Base-by-base conservation (phyloP, 2,797 vertebrate genomes). In the Cyprinella venusta region DNA sequence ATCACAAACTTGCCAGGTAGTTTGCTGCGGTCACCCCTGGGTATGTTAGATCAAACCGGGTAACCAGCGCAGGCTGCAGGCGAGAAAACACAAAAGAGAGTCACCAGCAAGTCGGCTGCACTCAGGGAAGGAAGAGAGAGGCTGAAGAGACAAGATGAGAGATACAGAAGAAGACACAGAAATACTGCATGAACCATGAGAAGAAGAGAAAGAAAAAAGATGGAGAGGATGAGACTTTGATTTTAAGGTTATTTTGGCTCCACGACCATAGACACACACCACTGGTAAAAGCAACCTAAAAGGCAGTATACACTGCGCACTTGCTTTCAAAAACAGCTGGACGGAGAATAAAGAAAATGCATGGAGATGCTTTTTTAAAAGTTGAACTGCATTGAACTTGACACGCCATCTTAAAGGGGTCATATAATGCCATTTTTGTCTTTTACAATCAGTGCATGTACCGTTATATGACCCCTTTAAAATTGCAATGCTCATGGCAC, bases 11-110 rank as follows among this genome's bases (percentile, higher is more conserved):
- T 94, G 94, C 94, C 94, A 95, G 93, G 93, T 94, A 94, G 93
- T 94, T 94, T 94, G 92, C 90, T 86, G 93, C 89, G 85, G 93
- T 94, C 93, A 93, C 91, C 91, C 94, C 92, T 38, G 93, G 93
- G 91, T 93, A 94, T 86, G 94, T 92, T 92, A 94, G 94, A 94
- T 95, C 94, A 94, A 93, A 94, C 92, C 91, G 91, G 91, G 93
- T 94, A 92, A 95, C 93, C 94, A 94, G 92, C 72, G 93, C 93
- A 91, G 94, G 93, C 94, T 95, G 94, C 92, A 92, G 92, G 90
- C 91, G 91, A 94, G 90, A 93, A 84, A 92, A 94, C 59, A 87
- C 92, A 91, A 93, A 82, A 93, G 87, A 93, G 82, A 8, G 72
- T 93, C 90, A 94, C 90, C 76, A 85, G 86, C 86, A 83, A 88